phyloP scores from a whole-genome alignment of 2,888 invertebrate species.

The Serrognathus titanus region DNA sequence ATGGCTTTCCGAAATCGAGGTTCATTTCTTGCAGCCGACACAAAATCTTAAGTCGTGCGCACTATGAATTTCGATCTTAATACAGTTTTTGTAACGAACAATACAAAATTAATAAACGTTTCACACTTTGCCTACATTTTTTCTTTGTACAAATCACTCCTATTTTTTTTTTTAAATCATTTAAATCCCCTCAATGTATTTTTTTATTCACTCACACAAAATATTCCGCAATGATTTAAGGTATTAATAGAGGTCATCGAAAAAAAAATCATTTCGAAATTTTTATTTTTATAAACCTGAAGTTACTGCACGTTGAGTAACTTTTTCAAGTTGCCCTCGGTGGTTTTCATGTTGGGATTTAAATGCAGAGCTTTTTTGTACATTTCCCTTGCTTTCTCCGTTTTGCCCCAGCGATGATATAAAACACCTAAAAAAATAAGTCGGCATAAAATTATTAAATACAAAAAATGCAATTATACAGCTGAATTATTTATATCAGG shows the following conservation, averaged over 20 bases:
- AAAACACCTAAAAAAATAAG: conserved; percentile 65
- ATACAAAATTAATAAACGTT: no score
- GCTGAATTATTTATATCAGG: no score
- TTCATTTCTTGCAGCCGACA: no score
- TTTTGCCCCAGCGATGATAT: conserved; percentile 89
- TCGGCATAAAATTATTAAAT: no score
- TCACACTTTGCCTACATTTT: no score
- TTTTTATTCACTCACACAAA: background rate
- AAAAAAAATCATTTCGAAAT: background rate
- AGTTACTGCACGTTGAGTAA: conserved; percentile 28
- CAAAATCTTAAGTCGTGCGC: no score
- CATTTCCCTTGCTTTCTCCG: conserved; percentile 66
- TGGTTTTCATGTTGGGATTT: conserved; percentile 67
- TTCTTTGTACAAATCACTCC: background rate
- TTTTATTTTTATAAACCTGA: background rate
- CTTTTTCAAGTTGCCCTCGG: conserved; percentile 65
- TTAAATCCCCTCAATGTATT: no score
- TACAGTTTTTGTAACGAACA: no score
- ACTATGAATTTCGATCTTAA: no score
- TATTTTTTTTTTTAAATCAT: background rate
- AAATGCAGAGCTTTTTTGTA: conserved; percentile 73
- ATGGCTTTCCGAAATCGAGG: no score
- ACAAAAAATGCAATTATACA: no score
- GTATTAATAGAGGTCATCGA: background rate
- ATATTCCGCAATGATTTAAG: background rate